These are phyloP conservation scores for Pardalotus punctatus DNA, from an alignment of 2,113 vertebrate species.

Conservation along the genomic window DNA sequence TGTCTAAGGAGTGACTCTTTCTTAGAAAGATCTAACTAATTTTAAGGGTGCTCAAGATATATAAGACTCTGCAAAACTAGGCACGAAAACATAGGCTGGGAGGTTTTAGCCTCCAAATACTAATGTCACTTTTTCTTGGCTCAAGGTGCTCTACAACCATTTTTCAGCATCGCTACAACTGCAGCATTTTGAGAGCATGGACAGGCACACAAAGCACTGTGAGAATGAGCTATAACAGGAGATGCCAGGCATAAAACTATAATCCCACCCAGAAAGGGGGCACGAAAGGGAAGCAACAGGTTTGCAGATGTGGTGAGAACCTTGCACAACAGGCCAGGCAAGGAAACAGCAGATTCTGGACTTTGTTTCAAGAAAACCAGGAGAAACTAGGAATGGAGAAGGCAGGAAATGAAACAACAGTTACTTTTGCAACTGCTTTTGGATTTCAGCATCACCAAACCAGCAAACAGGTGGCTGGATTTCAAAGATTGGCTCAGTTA, in stretches of 20 bases:
- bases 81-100: background rate
- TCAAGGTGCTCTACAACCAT: background rate
- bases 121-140: background rate
- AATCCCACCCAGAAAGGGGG: background rate
- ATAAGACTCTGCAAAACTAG: background rate
- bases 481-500: background rate
- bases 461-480: background rate
- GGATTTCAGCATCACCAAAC: background rate
- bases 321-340: background rate
- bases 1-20: background rate
- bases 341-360: background rate
- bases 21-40: background rate
- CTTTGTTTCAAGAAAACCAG: background rate
- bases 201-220: background rate
- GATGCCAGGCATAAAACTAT: background rate
- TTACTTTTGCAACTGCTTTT: conserved; percentile 1
- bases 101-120: background rate
- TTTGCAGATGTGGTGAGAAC: background rate
- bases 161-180: background rate
- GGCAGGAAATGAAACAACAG: background rate
- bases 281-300: background rate
- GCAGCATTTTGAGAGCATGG: background rate
- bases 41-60: background rate
- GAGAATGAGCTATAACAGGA: background rate
- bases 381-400: background rate